Base-by-base conservation (phyloP, 2,113 vertebrate genomes). In the Cnemophilus loriae region DNA sequence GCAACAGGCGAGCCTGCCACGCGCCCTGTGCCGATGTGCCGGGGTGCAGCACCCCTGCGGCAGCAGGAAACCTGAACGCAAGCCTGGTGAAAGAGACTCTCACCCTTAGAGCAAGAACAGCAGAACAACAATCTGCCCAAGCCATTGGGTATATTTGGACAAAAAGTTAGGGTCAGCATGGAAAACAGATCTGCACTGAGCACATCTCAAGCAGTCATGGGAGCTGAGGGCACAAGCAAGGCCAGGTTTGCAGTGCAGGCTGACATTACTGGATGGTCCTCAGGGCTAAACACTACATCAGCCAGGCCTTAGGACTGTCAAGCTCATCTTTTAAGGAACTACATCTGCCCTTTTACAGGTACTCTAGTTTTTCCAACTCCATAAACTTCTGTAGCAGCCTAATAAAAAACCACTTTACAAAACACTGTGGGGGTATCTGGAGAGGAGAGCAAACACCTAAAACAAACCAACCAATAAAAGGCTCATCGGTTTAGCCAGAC, bases 361-460 rank as follows among this genome's bases (percentile, higher is more conserved):
- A 83, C 57, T 87, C 39, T 82, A 6, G 65, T 57, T 80, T 65
- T 89, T 49, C 81, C 81, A 92, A 83, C 78, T 91, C 91, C 52
- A 93, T 91, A 95, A 96, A 95, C 23, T 93, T 73, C 84, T 85
- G 78, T 65, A 83, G 90, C 84, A 95, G 59, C 35, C 82, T 90
- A 90, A 94, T 96, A 96, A 96, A 96, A 94, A 87, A 28, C 15
- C 68, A 87, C 82, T 96, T 94, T 83, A 86, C 44, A 53, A 89
- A 96, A 89, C 76, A 84, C 68, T 74, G 73, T 42, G 10, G 30
- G 86, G 86, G 47, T 92, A 77, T 85, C 71, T 93, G 90, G 88
- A 93, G 32, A 91, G 63, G 37, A 93, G 78, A 89, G 49, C 65
- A 91, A 97, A 90, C 68, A 92, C 75, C 75, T 89, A 60, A 94